Evolutionary conservation across 2,888 invertebrate genomes (phyloP).

Genomic region (Tineola bisselliella): DNA sequence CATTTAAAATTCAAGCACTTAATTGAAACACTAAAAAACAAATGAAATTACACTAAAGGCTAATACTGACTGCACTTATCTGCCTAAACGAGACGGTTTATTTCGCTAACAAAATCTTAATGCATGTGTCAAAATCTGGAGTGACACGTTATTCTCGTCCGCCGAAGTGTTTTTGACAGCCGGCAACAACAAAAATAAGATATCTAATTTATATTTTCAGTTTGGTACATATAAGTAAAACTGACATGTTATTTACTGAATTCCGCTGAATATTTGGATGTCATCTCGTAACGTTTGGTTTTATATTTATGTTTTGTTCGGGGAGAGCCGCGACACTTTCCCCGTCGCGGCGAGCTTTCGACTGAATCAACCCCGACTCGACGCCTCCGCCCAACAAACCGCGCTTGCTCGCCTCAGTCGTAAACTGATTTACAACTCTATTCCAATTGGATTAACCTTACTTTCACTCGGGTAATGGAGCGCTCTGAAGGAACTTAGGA

Average conservation of each 20-base stretch:
- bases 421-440: slow-evolving; percentile 28
- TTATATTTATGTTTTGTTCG: slow-evolving; percentile 46
- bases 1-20: not conserved
- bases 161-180: not conserved
- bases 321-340: slow-evolving; percentile 47
- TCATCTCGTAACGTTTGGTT: slow-evolving; percentile 54
- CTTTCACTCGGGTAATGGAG: slow-evolving; percentile 25
- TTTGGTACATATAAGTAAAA: not conserved
- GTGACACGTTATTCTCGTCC: slow-evolving; percentile 1
- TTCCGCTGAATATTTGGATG: slow-evolving; percentile 21
- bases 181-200: not conserved
- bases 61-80: not conserved
- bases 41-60: not conserved
- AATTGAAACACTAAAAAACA: not conserved
- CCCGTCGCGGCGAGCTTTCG: slow-evolving; percentile 54
- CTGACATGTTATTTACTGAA: slow-evolving; percentile 5
- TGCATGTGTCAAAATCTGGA: not conserved
- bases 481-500: slow-evolving; percentile 57
- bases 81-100: not conserved
- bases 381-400: slow-evolving; percentile 66
- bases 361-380: slow-evolving; percentile 63
- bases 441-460: slow-evolving; percentile 23
- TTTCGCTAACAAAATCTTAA: not conserved
- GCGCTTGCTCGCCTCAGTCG: slow-evolving; percentile 51
- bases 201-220: not conserved